Conservation (phyloP, 2,888 invertebrate species). For the Pterobdella sp. region DNA sequence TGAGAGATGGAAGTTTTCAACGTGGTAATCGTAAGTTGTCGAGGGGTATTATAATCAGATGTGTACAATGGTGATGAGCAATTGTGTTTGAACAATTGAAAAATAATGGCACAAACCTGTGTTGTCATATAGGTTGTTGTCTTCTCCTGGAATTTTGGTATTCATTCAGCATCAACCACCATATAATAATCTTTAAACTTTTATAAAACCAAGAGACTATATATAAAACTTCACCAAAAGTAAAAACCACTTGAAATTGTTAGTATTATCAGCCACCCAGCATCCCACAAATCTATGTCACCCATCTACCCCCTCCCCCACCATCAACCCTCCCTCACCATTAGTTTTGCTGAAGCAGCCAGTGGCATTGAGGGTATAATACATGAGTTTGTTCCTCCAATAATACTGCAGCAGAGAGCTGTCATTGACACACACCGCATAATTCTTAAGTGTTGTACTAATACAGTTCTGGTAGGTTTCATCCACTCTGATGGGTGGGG, state of each 20-base stretch:
- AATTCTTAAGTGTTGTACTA: constrained; percentile 1
- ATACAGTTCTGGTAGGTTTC: constrained; percentile 16
- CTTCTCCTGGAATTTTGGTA: no score
- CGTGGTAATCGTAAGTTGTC: background rate
- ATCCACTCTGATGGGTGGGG: background rate
- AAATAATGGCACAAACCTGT: no score
- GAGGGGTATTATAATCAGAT: background rate
- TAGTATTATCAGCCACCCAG: no score
- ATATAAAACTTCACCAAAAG: no score
- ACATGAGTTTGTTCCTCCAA: background rate
- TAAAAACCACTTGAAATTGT: no score
- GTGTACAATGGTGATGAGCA: background rate
- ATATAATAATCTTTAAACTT: no score
- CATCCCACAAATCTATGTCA: background rate
- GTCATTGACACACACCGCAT: background rate
- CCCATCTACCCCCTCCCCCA: background rate
- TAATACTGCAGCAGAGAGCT: constrained; percentile 5
- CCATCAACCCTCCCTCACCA: background rate
- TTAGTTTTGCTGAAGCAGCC: background rate
- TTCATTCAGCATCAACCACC: no score
- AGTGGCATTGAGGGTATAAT: background rate
- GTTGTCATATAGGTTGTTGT: no score
- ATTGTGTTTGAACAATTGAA: no score
- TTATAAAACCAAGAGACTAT: no score
- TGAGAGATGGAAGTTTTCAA: background rate